phyloP scores from a whole-genome alignment of 2,797 vertebrate species.

The Neoniphon sammara region DNA sequence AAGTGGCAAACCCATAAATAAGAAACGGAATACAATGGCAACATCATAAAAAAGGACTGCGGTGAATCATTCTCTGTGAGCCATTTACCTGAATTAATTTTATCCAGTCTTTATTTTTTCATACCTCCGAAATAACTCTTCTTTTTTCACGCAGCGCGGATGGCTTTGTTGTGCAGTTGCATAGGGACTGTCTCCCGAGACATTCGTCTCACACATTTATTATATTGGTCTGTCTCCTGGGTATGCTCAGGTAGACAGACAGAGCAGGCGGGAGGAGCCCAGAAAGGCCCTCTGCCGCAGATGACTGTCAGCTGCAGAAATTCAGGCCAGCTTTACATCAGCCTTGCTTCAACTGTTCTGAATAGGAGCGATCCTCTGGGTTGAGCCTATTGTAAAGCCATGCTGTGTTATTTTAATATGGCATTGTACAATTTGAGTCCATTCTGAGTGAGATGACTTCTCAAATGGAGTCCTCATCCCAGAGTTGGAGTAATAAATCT shows the following conservation, averaged over 20 bases:
- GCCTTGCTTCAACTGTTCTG: constrained; percentile 6
- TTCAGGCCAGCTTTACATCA: constrained; percentile 44
- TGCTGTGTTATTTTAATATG: constrained; percentile 40
- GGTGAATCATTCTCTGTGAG: not conserved
- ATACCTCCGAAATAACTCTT: constrained; percentile 25
- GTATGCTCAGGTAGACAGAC: constrained; percentile 44
- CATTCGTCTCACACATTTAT: constrained; percentile 56
- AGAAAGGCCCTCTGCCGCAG: constrained; percentile 23
- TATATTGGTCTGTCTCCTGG: constrained; percentile 43
- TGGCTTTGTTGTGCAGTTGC: constrained; percentile 31
- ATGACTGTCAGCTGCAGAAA: constrained; percentile 56
- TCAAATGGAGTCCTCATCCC: constrained; percentile 11
- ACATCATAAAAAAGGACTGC: not conserved
- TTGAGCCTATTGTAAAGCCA: constrained; percentile 6
- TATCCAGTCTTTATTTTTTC: constrained; percentile 9
- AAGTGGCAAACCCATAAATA: not conserved
- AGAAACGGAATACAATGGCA: not conserved
- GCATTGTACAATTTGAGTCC: constrained; percentile 39
- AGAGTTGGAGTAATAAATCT: constrained; percentile 15
- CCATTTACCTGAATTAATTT: not conserved
- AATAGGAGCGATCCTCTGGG: constrained; percentile 37
- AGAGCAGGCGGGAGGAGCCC: constrained; percentile 11
- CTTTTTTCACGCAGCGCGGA: constrained; percentile 4
- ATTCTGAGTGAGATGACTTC: constrained; percentile 56
- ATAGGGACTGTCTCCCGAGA: constrained; percentile 37